Evolutionary conservation across 2,113 vertebrate species (phyloP).

Genomic region (Centropus bengalensis): DNA sequence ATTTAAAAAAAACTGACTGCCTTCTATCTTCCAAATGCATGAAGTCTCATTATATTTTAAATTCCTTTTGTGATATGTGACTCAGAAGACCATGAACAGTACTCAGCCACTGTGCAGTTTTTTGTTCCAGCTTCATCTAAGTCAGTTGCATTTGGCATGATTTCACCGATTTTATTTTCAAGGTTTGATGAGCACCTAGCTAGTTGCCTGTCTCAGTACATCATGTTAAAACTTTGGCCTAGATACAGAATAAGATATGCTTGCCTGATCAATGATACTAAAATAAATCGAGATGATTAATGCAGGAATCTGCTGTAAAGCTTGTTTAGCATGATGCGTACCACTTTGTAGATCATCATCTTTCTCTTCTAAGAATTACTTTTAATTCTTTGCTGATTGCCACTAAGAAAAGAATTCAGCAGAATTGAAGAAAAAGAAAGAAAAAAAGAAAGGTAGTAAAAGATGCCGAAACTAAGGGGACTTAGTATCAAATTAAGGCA

Average conservation of each 20-base stretch:
- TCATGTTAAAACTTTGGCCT: conserved; percentile 42
- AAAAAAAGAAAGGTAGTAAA: background rate
- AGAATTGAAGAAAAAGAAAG: background rate
- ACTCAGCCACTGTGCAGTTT: background rate
- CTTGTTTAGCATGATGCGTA: background rate
- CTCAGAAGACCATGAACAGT: background rate
- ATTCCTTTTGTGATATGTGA: background rate
- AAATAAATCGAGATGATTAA: conserved; percentile 5
- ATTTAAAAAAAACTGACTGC: background rate
- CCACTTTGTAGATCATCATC: background rate
- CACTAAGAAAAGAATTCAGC: background rate
- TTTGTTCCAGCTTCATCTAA: conserved; percentile 30
- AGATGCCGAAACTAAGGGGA: background rate
- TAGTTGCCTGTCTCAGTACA: background rate
- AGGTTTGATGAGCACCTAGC: conserved; percentile 54
- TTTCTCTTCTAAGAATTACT: background rate
- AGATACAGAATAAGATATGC: conserved; percentile 43
- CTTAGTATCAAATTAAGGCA: background rate
- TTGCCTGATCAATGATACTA: conserved; percentile 35
- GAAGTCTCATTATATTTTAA: background rate
- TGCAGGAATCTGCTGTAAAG: background rate
- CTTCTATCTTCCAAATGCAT: background rate
- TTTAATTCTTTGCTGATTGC: background rate
- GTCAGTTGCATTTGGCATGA: background rate
- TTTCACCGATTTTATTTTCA: conserved; percentile 33